Base-by-base conservation (phyloP, 2,888 invertebrate genomes). In the Mythimna vitellina region DNA sequence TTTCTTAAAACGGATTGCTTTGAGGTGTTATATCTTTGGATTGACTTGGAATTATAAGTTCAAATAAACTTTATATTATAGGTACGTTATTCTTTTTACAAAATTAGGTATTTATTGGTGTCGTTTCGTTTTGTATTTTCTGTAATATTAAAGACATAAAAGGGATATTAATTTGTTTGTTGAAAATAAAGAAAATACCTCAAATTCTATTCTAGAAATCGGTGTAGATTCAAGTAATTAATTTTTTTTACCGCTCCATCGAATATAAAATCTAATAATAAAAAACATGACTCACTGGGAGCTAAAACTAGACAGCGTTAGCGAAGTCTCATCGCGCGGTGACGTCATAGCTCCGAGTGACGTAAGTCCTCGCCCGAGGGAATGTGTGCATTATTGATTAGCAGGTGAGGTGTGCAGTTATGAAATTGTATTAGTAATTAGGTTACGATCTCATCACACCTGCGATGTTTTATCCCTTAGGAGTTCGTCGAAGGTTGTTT, bases 281-380 rank as follows among this genome's bases (percentile, higher is more conserved):
- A n/a, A 80, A 70, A 75, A 83, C 85, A 85, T 83, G 83, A 83
- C 42, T 83, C 83, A 83, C 38, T 22, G 51, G 32, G 35, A 63
- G 73, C 58, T 83, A 76, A 82, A 83, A 68, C 73, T 70, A 67
- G 78, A 67, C 42, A 10, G 54, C 46, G 46, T 7, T 12, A 58
- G 22, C 51, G 60, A n/a, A 66, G 62, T 61, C 80, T 75, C 46
- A 61, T 32, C 57, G 63, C 54, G 42, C 32, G 14, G 46, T 78
- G 76, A 61, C 81, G 81, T 60, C 68, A 69, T 32, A 17, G 49
- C 61, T 25, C 1, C 25, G 32, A 20, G 4, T 81, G 78, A 78
- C 79, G 79, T 78, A 62, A 82, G 9, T 7, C 14, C 25, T 35
- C 60, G 38, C 73, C 80, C 49, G 49, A 58, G 83, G 70, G 74